These are phyloP conservation scores for Drosophila austrosaltans DNA, from an alignment of 2,888 invertebrate species.

Conservation along the genomic window DNA sequence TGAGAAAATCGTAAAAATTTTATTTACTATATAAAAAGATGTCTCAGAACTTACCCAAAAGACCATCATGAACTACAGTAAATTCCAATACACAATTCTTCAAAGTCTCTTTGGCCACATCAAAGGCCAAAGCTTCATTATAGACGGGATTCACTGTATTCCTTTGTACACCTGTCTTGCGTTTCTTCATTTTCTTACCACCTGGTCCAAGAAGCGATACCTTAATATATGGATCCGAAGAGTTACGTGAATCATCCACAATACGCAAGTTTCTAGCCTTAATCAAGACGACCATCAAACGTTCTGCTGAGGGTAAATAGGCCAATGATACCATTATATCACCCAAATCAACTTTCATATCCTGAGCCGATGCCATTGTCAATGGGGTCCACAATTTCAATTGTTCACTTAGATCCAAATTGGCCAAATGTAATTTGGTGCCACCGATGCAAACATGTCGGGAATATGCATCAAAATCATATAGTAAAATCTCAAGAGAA, in stretches of 20 bases:
- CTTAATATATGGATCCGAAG: slow-evolving; percentile 97
- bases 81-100: slow-evolving; percentile 86
- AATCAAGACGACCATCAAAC: slow-evolving; percentile 94
- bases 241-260: slow-evolving; percentile 95
- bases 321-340: slow-evolving; percentile 96
- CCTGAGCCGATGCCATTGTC: slow-evolving; percentile 84
- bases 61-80: slow-evolving; percentile 86
- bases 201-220: slow-evolving; percentile 94
- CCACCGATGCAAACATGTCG: slow-evolving; percentile 88
- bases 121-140: slow-evolving; percentile 97
- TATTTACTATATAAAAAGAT: not conserved
- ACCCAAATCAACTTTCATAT: slow-evolving; percentile 91
- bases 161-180: slow-evolving; percentile 95
- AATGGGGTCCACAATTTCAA: slow-evolving; percentile 86
- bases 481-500: slow-evolving; percentile 86
- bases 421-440: slow-evolving; percentile 85
- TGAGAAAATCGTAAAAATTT: not conserved
- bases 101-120: slow-evolving; percentile 89
- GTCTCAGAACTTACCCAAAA: slow-evolving; percentile 83
- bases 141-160: slow-evolving; percentile 94
- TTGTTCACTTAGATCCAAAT: slow-evolving; percentile 85
- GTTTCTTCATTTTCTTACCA: slow-evolving; percentile 95
- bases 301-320: slow-evolving; percentile 95
- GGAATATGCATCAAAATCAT: slow-evolving; percentile 87
- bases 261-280: slow-evolving; percentile 96